A percentile compares a stretch with the other conserved stretches of the same genome.
Conservation (phyloP, 2,797 vertebrate species). For the Gambelia wislizenii region DNA sequence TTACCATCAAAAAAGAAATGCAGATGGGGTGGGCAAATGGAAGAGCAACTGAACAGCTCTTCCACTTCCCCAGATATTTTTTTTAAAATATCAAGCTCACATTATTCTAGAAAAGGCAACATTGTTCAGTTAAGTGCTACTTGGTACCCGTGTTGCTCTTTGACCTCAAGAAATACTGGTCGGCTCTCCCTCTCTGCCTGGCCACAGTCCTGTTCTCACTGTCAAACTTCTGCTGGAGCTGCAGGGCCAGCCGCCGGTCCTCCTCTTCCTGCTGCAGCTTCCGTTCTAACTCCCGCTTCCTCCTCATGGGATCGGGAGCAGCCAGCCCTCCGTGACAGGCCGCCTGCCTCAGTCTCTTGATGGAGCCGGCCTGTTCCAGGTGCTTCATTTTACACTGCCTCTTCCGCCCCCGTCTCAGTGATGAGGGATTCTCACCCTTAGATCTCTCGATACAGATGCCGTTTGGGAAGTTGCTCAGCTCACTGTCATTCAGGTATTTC, state of each 20-base stretch:
- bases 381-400: slow-evolving; percentile 93
- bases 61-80: slow-evolving; percentile 44
- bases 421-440: slow-evolving; percentile 67
- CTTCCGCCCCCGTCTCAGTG: slow-evolving; percentile 86
- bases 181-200: slow-evolving; percentile 79
- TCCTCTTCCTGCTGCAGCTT: slow-evolving; percentile 85
- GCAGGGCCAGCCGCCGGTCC: slow-evolving; percentile 87
- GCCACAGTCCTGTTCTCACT: slow-evolving; percentile 82
- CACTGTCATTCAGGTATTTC: slow-evolving; percentile 76
- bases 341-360: slow-evolving; percentile 78
- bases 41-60: slow-evolving; percentile 58
- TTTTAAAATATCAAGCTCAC: slow-evolving; percentile 34
- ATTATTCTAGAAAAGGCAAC: slow-evolving; percentile 67
- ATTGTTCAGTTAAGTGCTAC: slow-evolving; percentile 63
- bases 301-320: slow-evolving; percentile 49
- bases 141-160: slow-evolving; percentile 83
- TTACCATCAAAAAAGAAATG: slow-evolving; percentile 48
- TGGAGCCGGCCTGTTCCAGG: slow-evolving; percentile 82
- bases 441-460: slow-evolving; percentile 67
- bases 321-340: slow-evolving; percentile 60
- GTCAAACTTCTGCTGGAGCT: slow-evolving; percentile 89
- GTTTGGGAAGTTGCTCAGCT: slow-evolving; percentile 68
- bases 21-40: slow-evolving; percentile 7
- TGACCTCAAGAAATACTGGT: slow-evolving; percentile 90
- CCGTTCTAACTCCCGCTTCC: slow-evolving; percentile 67